Evolutionary conservation across 2,113 vertebrate genomes (phyloP), one percentile per base, ranked within the genome.

Genomic region (Nansenia antarctica): DNA sequence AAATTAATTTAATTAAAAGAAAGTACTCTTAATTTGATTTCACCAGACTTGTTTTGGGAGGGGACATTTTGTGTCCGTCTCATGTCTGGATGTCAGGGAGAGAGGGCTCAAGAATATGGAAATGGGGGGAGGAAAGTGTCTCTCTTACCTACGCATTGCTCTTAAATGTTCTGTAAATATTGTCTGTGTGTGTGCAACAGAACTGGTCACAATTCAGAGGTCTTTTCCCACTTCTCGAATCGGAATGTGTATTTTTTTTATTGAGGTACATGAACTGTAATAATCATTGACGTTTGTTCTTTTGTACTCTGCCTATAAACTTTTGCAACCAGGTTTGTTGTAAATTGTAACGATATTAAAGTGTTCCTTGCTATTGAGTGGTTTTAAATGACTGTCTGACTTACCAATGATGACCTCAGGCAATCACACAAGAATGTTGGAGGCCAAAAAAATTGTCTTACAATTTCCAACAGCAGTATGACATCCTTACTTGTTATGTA

Each of bases 291-390:
- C 32, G 26, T 34, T 15, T 52, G 12, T 63, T 53, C 45, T 75
- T 86, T 82, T 81, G 62, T 85, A 85, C 74, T 68, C 22, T 61
- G 47, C 59, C 67, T 66, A 58, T 72, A 22, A 30, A 34, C 59
- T 76, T 80, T 76, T 69, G 54, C 60, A 31, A 42, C 69, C 68
- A 53, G 57, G 59, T 49, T 62, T 62, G 26, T 74, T 78, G 76
- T 84, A 77, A 80, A 76, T 68, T 70, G 45, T 72, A n/a, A 74
- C 70, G 4, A 39, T 45, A 87, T 73, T 73, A 85, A 87, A 78
- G 18, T 42, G 74, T 73, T 22, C 55, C 20, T 62, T 70, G 42
- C 18, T 49, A 49, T 49, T 20, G 11, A 37, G 35, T 37, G 5
- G 35, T 37, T 11, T 11, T 37, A 37, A 37, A 37, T 37, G 35